Conservation (phyloP, 2,113 vertebrate species). For the Corvus moneduloides region DNA sequence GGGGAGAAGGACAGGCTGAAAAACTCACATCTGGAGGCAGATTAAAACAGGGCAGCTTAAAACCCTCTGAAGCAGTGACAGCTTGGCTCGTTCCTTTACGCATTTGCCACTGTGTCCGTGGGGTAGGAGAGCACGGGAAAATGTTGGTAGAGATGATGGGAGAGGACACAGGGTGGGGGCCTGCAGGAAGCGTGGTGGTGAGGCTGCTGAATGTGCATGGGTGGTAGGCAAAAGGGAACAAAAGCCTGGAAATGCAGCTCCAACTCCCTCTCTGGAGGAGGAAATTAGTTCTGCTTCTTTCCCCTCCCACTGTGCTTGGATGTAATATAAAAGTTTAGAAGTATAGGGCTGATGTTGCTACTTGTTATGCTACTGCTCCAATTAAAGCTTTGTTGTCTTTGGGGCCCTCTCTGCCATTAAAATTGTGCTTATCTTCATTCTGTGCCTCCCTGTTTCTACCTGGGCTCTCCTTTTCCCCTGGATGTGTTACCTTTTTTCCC, state of each 20-base stretch:
- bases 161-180: neutral
- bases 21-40: neutral
- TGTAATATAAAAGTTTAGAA: neutral
- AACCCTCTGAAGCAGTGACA: neutral
- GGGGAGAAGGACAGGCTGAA: neutral
- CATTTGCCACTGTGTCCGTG: neutral
- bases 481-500: neutral
- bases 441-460: neutral
- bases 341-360: neutral
- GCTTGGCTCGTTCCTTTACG: constrained; percentile 5
- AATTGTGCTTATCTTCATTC: neutral
- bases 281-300: neutral
- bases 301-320: neutral
- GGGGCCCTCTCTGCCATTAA: neutral
- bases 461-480: neutral
- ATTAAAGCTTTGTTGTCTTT: neutral
- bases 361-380: neutral
- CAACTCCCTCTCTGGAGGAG: neutral
- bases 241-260: neutral
- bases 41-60: neutral
- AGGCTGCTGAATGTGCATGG: neutral
- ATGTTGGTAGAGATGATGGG: neutral
- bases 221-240: neutral
- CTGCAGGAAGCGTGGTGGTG: neutral
- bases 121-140: neutral